A percentile compares a stretch with the other conserved stretches of the same genome.
phyloP scores from a whole-genome alignment of 2,797 vertebrate species.

The Falco cherrug region DNA sequence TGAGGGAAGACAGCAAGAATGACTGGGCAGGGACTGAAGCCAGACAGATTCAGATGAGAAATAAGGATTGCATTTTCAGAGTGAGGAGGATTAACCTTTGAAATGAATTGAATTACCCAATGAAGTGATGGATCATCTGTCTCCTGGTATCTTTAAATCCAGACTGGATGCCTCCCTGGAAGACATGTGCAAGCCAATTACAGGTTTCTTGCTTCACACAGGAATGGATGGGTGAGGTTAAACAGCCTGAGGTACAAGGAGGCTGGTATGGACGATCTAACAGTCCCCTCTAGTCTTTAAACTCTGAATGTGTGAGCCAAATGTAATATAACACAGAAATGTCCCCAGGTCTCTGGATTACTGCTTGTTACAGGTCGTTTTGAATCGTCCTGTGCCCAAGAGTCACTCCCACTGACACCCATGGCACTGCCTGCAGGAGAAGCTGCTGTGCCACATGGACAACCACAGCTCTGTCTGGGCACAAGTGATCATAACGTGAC shows the following conservation, averaged over 20 bases:
- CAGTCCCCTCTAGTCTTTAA: neutral
- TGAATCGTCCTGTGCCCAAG: neutral
- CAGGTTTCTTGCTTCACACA: neutral
- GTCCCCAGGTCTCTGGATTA: neutral
- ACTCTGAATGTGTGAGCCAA: neutral
- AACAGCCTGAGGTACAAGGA: neutral
- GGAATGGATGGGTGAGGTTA: neutral
- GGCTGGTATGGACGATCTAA: neutral
- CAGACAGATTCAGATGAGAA: conserved; percentile 12
- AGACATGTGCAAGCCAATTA: neutral
- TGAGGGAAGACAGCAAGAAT: neutral
- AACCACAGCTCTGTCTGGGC: neutral
- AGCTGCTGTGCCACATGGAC: neutral
- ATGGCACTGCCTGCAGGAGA: neutral
- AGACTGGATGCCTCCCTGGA: conserved; percentile 19
- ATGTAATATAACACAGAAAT: neutral
- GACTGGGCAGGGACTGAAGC: neutral
- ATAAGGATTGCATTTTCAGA: neutral
- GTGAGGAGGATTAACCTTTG: conserved; percentile 41
- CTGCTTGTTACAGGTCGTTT: neutral
- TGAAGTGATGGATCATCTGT: conserved; percentile 27
- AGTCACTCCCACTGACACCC: neutral
- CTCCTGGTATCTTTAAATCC: conserved; percentile 25
- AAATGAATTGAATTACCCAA: conserved; percentile 24
- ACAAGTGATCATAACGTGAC: neutral